phyloP scores from a whole-genome alignment of 2,797 vertebrate species.

The Rhodeus uyekii region DNA sequence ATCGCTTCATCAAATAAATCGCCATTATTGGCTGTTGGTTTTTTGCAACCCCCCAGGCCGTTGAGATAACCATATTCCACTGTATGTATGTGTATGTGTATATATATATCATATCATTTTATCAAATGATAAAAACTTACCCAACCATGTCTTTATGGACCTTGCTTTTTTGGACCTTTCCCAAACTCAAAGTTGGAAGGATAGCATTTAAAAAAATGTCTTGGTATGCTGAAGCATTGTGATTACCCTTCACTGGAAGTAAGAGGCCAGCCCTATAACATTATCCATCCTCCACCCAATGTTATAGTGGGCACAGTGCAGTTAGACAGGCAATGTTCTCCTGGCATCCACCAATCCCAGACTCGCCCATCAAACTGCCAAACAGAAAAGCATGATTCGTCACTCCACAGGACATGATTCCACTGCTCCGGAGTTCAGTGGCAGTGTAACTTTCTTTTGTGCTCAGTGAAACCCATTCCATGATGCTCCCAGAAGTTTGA shows the following conservation, averaged over 20 bases:
- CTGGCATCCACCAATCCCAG: not conserved
- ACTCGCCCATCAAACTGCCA: too few species aligned
- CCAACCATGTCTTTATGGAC: not conserved
- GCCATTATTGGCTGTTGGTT: too few species aligned
- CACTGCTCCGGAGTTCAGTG: too few species aligned
- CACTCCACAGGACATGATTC: too few species aligned
- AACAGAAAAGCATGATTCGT: too few species aligned
- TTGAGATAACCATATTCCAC: too few species aligned
- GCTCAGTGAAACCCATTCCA: not conserved
- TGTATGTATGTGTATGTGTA: too few species aligned
- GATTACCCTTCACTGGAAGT: not conserved
- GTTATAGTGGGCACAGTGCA: not conserved
- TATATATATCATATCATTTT: too few species aligned
- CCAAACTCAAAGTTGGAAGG: not conserved
- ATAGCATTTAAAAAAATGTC: not conserved
- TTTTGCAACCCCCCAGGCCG: too few species aligned
- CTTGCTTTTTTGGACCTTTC: not conserved
- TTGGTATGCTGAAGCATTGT: not conserved
- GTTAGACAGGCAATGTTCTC: not conserved
- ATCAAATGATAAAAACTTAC: not conserved
- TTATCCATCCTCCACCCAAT: not conserved
- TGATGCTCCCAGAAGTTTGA: not conserved
- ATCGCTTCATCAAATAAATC: too few species aligned
- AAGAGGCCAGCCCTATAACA: not conserved
- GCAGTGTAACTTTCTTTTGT: too few species aligned